Evolutionary conservation across 2,888 invertebrate genomes (phyloP).

Genomic region (Lochmaea capreae): DNA sequence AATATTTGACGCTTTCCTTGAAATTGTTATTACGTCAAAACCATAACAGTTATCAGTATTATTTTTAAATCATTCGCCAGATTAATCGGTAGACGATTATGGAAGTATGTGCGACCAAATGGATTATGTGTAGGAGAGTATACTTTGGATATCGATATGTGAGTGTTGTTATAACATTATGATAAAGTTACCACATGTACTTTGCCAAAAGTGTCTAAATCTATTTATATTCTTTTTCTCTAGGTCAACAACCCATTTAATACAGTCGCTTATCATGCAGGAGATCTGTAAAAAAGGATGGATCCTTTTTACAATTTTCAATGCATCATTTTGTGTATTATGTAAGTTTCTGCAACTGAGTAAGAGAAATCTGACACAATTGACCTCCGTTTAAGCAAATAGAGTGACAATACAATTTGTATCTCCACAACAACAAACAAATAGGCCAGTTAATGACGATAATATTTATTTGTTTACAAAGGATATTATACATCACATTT

Average conservation of each 20-base stretch:
- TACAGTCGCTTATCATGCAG: not conserved
- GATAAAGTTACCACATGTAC: not conserved
- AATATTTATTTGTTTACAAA: too few species aligned
- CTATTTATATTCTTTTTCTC: not conserved
- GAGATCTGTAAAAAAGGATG: not conserved
- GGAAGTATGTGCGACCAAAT: too few species aligned
- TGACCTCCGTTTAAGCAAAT: slow-evolving; percentile 18
- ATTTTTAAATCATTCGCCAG: too few species aligned
- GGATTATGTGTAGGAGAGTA: too few species aligned
- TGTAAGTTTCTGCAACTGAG: slow-evolving; percentile 22
- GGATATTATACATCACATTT: too few species aligned
- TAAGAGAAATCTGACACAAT: slow-evolving; percentile 34
- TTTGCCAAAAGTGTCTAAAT: too few species aligned
- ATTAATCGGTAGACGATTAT: too few species aligned
- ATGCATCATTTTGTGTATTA: slow-evolving; percentile 18
- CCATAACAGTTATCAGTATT: too few species aligned
- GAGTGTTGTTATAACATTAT: not conserved
- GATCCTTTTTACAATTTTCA: not conserved
- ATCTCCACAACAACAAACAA: not conserved
- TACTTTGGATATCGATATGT: too few species aligned
- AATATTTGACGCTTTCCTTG: too few species aligned
- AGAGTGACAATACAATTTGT: slow-evolving; percentile 22
- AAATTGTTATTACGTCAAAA: too few species aligned
- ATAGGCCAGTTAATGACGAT: not conserved
- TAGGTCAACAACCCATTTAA: not conserved